These are phyloP conservation scores for Platysteira castanea DNA, from an alignment of 2,113 vertebrate species.

Conservation along the genomic window DNA sequence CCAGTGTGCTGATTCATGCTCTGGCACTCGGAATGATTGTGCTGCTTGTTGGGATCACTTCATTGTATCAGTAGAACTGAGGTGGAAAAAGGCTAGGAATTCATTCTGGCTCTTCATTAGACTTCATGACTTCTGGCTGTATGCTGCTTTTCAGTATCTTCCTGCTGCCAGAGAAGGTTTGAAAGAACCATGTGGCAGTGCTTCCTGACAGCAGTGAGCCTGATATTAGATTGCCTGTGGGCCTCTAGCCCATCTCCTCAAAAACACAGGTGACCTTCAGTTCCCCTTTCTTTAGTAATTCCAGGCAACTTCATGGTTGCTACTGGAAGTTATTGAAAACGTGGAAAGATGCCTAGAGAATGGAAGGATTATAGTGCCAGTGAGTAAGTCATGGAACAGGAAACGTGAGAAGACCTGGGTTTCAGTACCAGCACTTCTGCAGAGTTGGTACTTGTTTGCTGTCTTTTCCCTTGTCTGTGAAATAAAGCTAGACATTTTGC, in stretches of 20 bases:
- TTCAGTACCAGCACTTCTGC: background rate
- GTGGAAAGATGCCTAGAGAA: constrained; percentile 20
- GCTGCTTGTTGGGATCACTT: constrained; percentile 47
- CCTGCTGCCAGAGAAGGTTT: constrained; percentile 30
- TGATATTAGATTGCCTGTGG: constrained; percentile 21
- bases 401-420: background rate
- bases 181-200: background rate
- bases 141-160: constrained; percentile 5
- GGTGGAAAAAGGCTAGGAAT: constrained; percentile 39
- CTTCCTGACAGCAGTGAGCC: constrained; percentile 6
- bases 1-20: constrained; percentile 47
- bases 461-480: background rate
- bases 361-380: background rate
- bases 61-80: constrained; percentile 40
- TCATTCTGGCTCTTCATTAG: constrained; percentile 54
- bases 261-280: constrained; percentile 14
- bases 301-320: constrained; percentile 11
- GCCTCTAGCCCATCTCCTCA: constrained; percentile 30
- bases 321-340: constrained; percentile 35
- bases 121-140: constrained; percentile 44
- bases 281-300: constrained; percentile 23
- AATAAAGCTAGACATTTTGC: background rate
- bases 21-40: background rate
- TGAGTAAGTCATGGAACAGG: background rate
- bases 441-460: background rate